phyloP scores from a whole-genome alignment of 2,888 invertebrate species.

The Eurytoma adleriae region DNA sequence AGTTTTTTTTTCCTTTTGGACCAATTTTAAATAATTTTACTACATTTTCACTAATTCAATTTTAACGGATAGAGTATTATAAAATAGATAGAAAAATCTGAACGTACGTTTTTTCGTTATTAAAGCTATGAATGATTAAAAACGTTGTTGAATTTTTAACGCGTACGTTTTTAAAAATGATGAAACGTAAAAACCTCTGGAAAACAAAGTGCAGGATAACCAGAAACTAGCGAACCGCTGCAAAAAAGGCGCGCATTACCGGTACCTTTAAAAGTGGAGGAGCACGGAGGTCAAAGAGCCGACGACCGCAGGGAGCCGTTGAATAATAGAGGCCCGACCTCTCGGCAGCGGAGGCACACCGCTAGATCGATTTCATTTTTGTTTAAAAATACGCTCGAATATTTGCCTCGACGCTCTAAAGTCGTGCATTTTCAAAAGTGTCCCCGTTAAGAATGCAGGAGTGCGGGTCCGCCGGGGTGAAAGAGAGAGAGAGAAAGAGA shows the following conservation, averaged over 20 bases:
- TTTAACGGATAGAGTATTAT: too few species aligned
- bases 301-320: conserved; percentile 3
- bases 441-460: conserved; percentile 35
- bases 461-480: not conserved
- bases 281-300: not conserved
- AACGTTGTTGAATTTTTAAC: too few species aligned
- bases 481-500: not conserved
- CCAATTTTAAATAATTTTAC: too few species aligned
- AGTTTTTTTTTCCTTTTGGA: too few species aligned
- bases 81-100: too few species aligned
- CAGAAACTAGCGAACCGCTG: too few species aligned
- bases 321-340: conserved; percentile 22
- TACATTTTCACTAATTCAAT: too few species aligned
- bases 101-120: too few species aligned
- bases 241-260: not conserved
- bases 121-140: too few species aligned
- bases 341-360: too few species aligned
- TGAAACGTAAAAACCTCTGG: not conserved
- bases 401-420: not conserved
- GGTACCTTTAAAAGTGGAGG: not conserved
- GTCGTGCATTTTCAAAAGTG: conserved; percentile 26
- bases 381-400: conserved; percentile 34
- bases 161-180: too few species aligned
- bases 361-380: conserved; percentile 42
- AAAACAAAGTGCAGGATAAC: not conserved